Conservation (phyloP, 2,113 vertebrate genomes). For the Tenrec ecaudatus region DNA sequence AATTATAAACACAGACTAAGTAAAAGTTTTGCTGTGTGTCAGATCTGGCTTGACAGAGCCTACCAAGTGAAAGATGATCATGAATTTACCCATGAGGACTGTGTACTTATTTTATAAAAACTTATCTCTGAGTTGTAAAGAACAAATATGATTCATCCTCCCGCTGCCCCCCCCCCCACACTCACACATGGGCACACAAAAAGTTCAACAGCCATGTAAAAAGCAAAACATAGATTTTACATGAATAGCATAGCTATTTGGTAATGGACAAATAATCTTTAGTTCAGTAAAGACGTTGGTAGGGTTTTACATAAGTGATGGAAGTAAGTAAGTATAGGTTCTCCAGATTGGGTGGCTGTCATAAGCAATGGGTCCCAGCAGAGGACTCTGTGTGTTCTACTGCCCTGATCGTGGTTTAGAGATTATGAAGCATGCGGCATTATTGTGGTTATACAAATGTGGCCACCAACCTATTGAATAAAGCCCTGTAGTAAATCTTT, state of each 20-base stretch:
- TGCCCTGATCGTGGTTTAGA: not conserved
- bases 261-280: not conserved
- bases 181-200: not conserved
- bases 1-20: not conserved
- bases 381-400: not conserved
- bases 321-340: not conserved
- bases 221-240: not conserved
- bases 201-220: not conserved
- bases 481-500: not conserved
- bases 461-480: not conserved
- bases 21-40: too few relatives aligned
- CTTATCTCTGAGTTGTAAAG: not conserved
- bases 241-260: not conserved
- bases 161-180: not conserved
- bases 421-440: not conserved
- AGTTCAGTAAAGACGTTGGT: not conserved
- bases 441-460: not conserved
- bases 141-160: not conserved
- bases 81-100: not conserved
- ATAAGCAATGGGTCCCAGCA: not conserved
- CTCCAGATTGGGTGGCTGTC: not conserved
- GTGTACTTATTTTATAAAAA: not conserved
- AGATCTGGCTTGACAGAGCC: too few relatives aligned
- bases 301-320: not conserved
- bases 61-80: not conserved